These are phyloP conservation scores for Nycticorax nycticorax DNA, from an alignment of 2,113 vertebrate genomes.

Conservation along the genomic window DNA sequence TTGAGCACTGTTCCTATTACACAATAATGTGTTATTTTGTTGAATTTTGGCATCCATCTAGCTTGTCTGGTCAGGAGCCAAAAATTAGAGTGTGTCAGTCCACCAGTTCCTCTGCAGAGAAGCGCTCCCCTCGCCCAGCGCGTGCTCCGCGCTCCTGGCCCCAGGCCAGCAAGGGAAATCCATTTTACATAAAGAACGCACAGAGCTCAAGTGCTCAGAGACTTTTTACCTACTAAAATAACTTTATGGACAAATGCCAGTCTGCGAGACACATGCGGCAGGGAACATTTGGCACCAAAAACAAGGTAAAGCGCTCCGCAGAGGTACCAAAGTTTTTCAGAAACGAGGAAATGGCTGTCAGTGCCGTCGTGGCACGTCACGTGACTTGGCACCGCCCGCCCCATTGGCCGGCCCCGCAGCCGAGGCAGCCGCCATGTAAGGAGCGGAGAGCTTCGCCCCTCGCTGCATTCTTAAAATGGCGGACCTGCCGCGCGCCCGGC, in stretches of 20 bases:
- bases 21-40: slow-evolving; percentile 88
- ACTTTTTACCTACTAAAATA: slow-evolving; percentile 85
- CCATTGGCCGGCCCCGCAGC: slow-evolving; percentile 83
- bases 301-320: slow-evolving; percentile 67
- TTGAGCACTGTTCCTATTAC: slow-evolving; percentile 79
- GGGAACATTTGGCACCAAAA: slow-evolving; percentile 73
- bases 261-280: slow-evolving; percentile 72
- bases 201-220: slow-evolving; percentile 79
- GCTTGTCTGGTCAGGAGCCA: slow-evolving; percentile 83
- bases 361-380: slow-evolving; percentile 88
- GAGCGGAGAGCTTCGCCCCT: slow-evolving; percentile 82
- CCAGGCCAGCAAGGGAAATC: slow-evolving; percentile 89
- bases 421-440: slow-evolving; percentile 90
- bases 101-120: slow-evolving; percentile 81
- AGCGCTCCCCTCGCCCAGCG: slow-evolving; percentile 82
- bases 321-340: slow-evolving; percentile 73
- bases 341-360: slow-evolving; percentile 80
- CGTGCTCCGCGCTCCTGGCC: slow-evolving; percentile 81
- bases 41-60: slow-evolving; percentile 85
- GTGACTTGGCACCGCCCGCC: slow-evolving; percentile 78
- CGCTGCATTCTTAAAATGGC: slow-evolving; percentile 88
- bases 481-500: slow-evolving; percentile 72
- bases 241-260: slow-evolving; percentile 81
- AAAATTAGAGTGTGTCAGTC: slow-evolving; percentile 83
- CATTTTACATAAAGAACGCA: slow-evolving; percentile 92